Percentiles rank a stretch among this genome's conserved stretches.
phyloP scores from a whole-genome alignment of 1,140 invertebrate species.

The Coptotermes formosanus region DNA sequence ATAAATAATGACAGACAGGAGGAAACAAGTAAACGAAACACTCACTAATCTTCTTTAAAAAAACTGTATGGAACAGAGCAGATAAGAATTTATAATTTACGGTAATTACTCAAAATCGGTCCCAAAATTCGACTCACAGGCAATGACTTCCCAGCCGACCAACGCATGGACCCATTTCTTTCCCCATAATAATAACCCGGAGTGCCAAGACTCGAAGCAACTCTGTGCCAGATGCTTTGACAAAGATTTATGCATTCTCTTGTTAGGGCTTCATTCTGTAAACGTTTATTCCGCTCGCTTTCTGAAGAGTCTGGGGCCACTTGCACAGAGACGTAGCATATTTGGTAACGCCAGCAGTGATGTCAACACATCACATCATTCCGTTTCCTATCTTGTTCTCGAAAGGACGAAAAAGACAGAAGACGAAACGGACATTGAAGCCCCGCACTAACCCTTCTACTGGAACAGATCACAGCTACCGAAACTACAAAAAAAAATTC shows the following conservation, averaged over 20 bases:
- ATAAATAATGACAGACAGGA: no score
- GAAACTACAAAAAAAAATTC: no score
- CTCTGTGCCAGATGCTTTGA: background rate
- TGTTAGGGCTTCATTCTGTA: background rate
- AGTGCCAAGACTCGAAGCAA: background rate
- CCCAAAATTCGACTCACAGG: no score
- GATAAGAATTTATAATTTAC: no score
- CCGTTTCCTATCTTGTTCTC: background rate
- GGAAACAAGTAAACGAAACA: no score
- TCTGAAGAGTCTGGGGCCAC: background rate
- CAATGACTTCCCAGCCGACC: no score
- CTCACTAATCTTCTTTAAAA: no score
- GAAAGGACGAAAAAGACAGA: background rate
- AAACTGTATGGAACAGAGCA: no score
- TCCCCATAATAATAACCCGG: background rate
- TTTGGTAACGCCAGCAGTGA: background rate
- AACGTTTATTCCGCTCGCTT: background rate
- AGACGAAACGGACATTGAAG: background rate
- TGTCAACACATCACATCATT: background rate
- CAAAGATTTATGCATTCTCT: background rate
- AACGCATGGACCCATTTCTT: background rate
- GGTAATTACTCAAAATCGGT: no score
- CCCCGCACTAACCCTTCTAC: background rate
- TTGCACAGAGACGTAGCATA: background rate
- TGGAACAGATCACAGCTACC: no score